Percentiles rank a stretch among this genome's conserved stretches.
phyloP scores from a whole-genome alignment of 1,140 invertebrate species.

The Agrilus planipennis region DNA sequence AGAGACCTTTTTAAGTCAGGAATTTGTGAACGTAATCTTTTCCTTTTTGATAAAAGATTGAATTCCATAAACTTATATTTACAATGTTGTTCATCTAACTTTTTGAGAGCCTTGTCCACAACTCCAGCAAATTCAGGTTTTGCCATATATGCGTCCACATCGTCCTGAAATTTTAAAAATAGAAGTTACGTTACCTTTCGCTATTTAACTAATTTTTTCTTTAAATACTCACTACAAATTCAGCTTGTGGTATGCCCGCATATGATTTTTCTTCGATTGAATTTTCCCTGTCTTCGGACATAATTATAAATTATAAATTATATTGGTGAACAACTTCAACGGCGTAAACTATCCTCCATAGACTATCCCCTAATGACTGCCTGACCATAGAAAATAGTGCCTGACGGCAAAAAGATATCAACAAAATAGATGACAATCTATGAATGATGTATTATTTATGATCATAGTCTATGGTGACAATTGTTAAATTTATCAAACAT shows the following conservation, averaged over 20 bases:
- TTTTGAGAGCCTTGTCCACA: conserved; percentile 71
- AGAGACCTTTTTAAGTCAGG: conserved; percentile 86
- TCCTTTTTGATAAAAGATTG: conserved; percentile 72
- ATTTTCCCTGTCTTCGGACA: conserved; percentile 13
- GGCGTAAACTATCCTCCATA: too few relatives aligned
- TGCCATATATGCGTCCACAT: conserved; percentile 89
- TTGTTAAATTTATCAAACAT: too few relatives aligned
- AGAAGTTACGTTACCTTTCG: too few relatives aligned
- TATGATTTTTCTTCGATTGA: conserved; percentile 52
- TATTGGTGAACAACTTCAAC: too few relatives aligned
- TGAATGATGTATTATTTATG: too few relatives aligned
- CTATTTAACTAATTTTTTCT: too few relatives aligned
- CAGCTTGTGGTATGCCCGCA: conserved; percentile 67
- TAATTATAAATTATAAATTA: too few relatives aligned
- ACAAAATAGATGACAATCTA: too few relatives aligned
- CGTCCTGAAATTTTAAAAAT: conserved; percentile 56
- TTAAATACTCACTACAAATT: conserved; percentile 73
- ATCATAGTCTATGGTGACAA: too few relatives aligned
- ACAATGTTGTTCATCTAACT: conserved; percentile 80
- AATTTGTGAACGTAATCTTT: conserved; percentile 77
- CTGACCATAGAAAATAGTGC: too few relatives aligned
- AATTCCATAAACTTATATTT: conserved; percentile 98
- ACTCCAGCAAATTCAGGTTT: conserved; percentile 65
- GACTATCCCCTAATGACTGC: too few relatives aligned
- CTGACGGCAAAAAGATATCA: too few relatives aligned